These are phyloP conservation scores for Helicoverpa armigera DNA, from an alignment of 1,140 invertebrate genomes.

Conservation along the genomic window DNA sequence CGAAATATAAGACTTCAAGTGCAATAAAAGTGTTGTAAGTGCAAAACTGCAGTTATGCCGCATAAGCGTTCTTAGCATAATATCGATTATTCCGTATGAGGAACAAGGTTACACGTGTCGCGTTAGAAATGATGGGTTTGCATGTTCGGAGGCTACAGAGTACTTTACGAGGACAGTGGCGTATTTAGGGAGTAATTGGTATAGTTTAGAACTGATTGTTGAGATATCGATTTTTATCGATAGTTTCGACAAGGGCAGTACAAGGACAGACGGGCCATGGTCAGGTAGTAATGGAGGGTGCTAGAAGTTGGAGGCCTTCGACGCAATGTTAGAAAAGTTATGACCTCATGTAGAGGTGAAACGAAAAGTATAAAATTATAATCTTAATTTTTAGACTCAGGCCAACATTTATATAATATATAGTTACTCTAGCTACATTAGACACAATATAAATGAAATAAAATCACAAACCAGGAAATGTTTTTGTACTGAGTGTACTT, in stretches of 20 bases:
- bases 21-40: conserved; percentile 33
- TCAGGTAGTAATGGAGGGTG: no score
- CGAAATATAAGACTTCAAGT: conserved; percentile 52
- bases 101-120: conserved; percentile 78
- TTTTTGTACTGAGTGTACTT: not conserved
- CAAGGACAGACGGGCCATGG: no score
- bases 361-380: no score
- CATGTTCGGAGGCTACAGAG: conserved; percentile 56
- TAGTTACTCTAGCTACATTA: not conserved
- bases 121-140: conserved; percentile 59
- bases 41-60: conserved; percentile 48
- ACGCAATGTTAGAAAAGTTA: no score
- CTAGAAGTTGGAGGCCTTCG: no score
- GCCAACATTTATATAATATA: no score
- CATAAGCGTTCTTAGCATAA: conserved; percentile 56
- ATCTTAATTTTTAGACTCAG: no score
- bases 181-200: conserved; percentile 31
- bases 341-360: no score
- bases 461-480: not conserved
- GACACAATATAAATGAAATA: not conserved
- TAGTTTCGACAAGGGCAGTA: no score
- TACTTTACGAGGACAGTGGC: conserved; percentile 12
- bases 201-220: not conserved
- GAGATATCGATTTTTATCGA: not conserved
- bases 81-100: conserved; percentile 63